Evolutionary conservation across 2,888 invertebrate genomes (phyloP), one percentile per base, ranked within the genome.

Genomic region (Hypomecis atomaria): DNA sequence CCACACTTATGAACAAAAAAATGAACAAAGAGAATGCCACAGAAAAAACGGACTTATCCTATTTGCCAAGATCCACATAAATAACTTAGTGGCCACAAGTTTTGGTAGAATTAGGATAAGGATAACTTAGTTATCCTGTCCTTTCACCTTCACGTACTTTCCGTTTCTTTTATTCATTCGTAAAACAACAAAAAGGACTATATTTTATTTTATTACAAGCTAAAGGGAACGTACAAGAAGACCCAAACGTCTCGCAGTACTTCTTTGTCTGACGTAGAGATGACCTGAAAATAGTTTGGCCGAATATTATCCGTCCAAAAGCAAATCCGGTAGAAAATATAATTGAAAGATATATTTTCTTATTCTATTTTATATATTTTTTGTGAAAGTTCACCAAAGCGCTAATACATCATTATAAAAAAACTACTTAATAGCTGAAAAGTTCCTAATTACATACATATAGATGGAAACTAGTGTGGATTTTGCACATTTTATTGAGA

Each of bases 141-240:
- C 53, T 40, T 64, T 49, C 42, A 62, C 72, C 69, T 69, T 67
- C 72, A 67, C 69, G 70, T 71, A 64, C 62, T 62, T 53, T 57
- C 37, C 64, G 65, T 61, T 60, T 72, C 66, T 69, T 71, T 72
- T 72, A 72, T 71, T 72, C 66, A 71, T 71, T 67, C 59, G 64
- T 58, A 72, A 69, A 72, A 71, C 69, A 71, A 71, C 71, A 64
- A 68, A 67, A 69, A 69, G 69, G 66, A 68, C 68, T 69, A 69
- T 71, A 69, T 68, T 68, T 70, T 69, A 71, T 72, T 72, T 65
- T 71, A 72, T 72, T 72, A 67, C 68, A 47, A 52, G 65, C 45
- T 11, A 59, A 55, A 67, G 43, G 47, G 60, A 60, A 59, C 63
- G 65, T 67, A 65, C 59, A 44, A 37, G 59, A 59, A 59, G 67